Conservation (phyloP, 2,113 vertebrate species). For the Lophotis ruficrista region DNA sequence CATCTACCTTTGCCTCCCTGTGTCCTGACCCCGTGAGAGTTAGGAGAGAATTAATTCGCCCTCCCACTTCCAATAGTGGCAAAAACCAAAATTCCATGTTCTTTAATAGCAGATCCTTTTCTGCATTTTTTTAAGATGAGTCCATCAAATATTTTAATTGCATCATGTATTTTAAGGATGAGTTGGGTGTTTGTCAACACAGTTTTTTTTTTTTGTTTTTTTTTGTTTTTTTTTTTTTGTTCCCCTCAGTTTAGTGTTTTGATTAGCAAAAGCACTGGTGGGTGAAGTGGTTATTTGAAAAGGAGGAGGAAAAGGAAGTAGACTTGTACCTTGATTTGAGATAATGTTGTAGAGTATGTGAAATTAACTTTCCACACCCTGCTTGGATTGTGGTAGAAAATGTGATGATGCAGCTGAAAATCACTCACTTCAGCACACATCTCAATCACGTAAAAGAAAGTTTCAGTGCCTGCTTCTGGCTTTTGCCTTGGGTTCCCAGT, state of each 20-base stretch:
- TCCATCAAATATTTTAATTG: neutral
- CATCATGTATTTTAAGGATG: neutral
- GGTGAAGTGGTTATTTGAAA: neutral
- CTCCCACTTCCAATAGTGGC: neutral
- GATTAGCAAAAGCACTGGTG: neutral
- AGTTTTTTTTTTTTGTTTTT: neutral
- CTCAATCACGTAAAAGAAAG: neutral
- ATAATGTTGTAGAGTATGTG: neutral
- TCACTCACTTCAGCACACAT: neutral
- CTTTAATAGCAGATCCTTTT: neutral
- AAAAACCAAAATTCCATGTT: neutral
- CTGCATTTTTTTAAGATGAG: neutral
- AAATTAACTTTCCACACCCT: slow-evolving; percentile 39
- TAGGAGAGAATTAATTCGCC: neutral
- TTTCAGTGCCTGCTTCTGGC: neutral
- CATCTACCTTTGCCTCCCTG: neutral
- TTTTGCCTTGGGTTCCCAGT: neutral
- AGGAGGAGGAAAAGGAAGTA: slow-evolving; percentile 41
- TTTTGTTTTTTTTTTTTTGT: neutral
- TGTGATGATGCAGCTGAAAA: slow-evolving; percentile 29
- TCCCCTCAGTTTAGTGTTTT: neutral
- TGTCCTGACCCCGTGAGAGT: neutral
- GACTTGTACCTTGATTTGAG: slow-evolving; percentile 26
- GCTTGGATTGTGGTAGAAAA: neutral
- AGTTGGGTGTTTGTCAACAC: neutral